These are phyloP conservation scores for Nephrotoma guestfalica DNA, from an alignment of 2,888 invertebrate genomes.

Conservation along the genomic window DNA sequence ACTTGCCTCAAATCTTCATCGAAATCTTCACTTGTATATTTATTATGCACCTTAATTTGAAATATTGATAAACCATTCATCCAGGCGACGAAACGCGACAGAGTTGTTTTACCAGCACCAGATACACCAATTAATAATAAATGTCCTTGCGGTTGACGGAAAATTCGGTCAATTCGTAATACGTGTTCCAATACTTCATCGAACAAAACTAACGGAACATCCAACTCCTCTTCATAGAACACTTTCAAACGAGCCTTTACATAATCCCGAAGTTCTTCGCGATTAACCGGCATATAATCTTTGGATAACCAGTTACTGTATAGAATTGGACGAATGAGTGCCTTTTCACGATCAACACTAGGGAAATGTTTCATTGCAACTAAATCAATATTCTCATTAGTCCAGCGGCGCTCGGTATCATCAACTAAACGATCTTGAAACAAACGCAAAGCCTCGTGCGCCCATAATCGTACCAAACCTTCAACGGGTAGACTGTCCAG, in stretches of 20 bases:
- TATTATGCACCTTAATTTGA: conserved; percentile 99
- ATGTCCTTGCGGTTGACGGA: conserved; percentile 98
- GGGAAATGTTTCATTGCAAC: conserved; percentile 93
- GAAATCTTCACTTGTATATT: conserved; percentile 97
- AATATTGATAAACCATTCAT: conserved; percentile 98
- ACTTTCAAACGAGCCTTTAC: conserved; percentile 94
- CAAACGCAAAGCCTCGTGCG: conserved; percentile 92
- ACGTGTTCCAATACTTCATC: conserved; percentile 99
- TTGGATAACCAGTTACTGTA: conserved; percentile 99
- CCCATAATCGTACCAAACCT: conserved; percentile 96
- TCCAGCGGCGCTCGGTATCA: conserved; percentile 91
- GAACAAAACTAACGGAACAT: conserved; percentile 94
- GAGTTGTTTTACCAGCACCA: conserved; percentile 97
- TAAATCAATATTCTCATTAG: conserved; percentile 90
- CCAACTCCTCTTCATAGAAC: conserved; percentile 98
- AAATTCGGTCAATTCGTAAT: conserved; percentile 94
- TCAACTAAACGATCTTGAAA: conserved; percentile 95
- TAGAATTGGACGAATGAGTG: conserved; percentile 84
- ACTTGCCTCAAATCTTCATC: conserved; percentile 94
- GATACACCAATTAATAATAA: conserved; percentile 94
- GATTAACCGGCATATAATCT: conserved; percentile 92
- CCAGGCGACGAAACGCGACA: conserved; percentile 99
- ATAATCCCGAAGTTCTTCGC: conserved; percentile 90
- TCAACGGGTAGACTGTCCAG: conserved; percentile 83
- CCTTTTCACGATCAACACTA: conserved; percentile 66